These are phyloP conservation scores for Ostrea edulis DNA, from an alignment of 1,140 invertebrate species.

Conservation along the genomic window DNA sequence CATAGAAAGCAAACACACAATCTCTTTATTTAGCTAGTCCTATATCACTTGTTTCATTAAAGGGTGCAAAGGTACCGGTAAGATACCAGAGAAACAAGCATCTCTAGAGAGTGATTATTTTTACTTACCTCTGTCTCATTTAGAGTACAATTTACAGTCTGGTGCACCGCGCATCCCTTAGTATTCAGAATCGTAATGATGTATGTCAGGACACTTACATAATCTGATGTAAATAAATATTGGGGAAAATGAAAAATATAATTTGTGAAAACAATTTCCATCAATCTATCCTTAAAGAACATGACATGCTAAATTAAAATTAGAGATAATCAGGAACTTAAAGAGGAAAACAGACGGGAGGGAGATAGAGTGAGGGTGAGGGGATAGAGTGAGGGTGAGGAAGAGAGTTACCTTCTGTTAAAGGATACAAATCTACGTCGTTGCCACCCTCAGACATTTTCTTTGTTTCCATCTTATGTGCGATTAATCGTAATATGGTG, in stretches of 20 bases:
- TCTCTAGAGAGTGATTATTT: not conserved
- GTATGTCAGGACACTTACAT: not conserved
- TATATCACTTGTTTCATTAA: too few species aligned
- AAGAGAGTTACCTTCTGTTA: not conserved
- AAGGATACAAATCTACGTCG: not conserved
- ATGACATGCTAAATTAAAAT: too few species aligned
- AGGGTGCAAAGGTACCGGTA: too few species aligned
- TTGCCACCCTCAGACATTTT: not conserved
- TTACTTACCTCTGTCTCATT: not conserved
- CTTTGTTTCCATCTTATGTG: not conserved
- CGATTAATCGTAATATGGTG: not conserved
- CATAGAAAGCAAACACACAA: too few species aligned
- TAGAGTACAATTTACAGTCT: not conserved
- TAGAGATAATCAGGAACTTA: not conserved
- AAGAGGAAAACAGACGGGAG: not conserved
- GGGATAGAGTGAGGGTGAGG: not conserved
- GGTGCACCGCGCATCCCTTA: not conserved
- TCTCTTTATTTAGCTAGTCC: too few species aligned
- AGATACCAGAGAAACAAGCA: too few species aligned
- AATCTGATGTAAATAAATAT: not conserved
- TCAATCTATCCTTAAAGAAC: too few species aligned
- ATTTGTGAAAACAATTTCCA: too few species aligned
- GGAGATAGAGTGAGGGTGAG: not conserved
- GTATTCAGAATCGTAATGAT: not conserved
- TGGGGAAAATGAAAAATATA: too few species aligned